Percentiles rank a stretch among this genome's conserved stretches.
Conservation (phyloP, 2,113 vertebrate species). For the Eptesicus fuscus region DNA sequence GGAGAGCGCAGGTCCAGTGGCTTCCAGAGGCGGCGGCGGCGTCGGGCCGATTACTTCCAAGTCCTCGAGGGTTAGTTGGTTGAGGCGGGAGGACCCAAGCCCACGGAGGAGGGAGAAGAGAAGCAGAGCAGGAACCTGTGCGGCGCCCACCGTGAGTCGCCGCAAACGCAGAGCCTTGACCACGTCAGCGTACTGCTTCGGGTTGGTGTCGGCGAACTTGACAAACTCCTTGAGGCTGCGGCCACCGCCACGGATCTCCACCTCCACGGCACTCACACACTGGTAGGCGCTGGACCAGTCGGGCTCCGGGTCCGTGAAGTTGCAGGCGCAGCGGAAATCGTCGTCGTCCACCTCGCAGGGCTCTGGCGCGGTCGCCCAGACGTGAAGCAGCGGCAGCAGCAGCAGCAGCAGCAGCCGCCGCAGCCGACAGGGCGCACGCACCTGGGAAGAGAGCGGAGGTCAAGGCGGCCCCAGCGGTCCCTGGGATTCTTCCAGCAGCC, state of each 20-base stretch:
- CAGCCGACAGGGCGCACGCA: not conserved
- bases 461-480: not conserved
- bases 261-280: constrained; percentile 64
- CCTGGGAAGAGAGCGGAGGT: constrained; percentile 35
- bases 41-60: constrained; percentile 64
- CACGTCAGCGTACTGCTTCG: fast-evolving
- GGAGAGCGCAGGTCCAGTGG: constrained; percentile 17
- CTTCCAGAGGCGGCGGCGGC: not conserved
- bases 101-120: constrained; percentile 61
- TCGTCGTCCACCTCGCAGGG: constrained; percentile 58
- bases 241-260: constrained; percentile 78
- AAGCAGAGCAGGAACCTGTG: constrained; percentile 73
- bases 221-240: constrained; percentile 70
- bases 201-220: not conserved
- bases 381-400: not conserved
- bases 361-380: not conserved
- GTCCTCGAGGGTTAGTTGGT: constrained; percentile 75
- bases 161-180: constrained; percentile 44
- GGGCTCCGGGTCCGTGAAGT: constrained; percentile 56
- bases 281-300: not conserved
- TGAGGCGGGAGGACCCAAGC: constrained; percentile 71
- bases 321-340: constrained; percentile 74
- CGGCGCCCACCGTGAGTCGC: constrained; percentile 69
- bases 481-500: not conserved
- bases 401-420: constrained; percentile 3